Conservation (phyloP, 2,113 vertebrate genomes). For the Guaruba guarouba region DNA sequence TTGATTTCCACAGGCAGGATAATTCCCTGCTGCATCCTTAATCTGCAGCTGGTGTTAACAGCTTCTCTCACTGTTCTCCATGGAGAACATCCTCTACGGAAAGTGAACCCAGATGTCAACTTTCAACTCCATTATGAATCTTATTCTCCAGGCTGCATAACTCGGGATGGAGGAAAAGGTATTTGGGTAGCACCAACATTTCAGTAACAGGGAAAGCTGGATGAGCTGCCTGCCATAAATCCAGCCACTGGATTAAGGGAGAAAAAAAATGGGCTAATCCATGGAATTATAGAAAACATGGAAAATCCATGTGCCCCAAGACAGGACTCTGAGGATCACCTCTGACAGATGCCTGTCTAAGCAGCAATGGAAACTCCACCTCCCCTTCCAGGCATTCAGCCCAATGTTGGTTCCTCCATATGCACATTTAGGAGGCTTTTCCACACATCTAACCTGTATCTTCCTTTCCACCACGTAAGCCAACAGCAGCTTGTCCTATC, state of each 20-base stretch:
- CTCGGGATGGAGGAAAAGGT: background rate
- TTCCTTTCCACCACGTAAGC: background rate
- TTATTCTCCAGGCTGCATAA: background rate
- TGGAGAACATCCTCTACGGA: background rate
- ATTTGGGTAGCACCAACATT: background rate
- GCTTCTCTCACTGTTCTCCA: background rate
- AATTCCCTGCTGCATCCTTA: background rate
- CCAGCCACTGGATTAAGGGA: background rate
- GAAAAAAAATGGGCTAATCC: background rate
- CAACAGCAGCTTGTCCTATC: background rate
- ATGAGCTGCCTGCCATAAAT: background rate
- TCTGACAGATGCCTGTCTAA: background rate
- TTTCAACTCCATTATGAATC: background rate
- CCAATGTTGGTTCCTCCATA: background rate
- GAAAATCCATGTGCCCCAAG: background rate
- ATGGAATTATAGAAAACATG: background rate
- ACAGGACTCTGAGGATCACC: background rate
- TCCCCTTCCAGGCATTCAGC: background rate
- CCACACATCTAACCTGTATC: accelerated
- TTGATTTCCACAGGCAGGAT: background rate
- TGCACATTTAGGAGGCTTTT: background rate
- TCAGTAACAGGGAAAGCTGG: background rate
- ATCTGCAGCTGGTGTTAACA: background rate
- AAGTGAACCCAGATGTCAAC: conserved; percentile 7
- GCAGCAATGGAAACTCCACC: accelerated